Conservation (phyloP, 2,888 invertebrate species). For the Empis stercorea region DNA sequence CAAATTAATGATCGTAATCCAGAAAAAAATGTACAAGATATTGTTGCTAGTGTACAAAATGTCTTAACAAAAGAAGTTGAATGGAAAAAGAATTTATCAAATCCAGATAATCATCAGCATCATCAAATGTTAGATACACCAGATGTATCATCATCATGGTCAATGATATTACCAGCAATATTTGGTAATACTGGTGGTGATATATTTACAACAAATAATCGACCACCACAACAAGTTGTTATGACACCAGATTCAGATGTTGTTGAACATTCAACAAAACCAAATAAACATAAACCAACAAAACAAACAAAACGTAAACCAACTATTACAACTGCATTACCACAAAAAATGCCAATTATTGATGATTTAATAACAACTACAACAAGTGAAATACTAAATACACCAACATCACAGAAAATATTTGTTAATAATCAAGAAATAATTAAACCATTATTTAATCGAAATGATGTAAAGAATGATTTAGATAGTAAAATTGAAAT, state of each 20-base stretch:
- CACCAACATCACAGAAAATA: slow-evolving; percentile 22
- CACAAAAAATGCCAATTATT: slow-evolving; percentile 22
- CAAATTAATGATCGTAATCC: slow-evolving; percentile 38
- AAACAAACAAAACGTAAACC: slow-evolving; percentile 28
- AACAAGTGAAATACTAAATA: slow-evolving; percentile 2
- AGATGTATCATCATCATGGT: slow-evolving; percentile 66
- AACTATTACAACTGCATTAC: slow-evolving; percentile 16
- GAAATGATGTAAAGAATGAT: neutral
- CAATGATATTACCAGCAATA: slow-evolving; percentile 66
- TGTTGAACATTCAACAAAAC: slow-evolving; percentile 25
- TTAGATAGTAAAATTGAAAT: neutral
- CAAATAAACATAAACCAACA: slow-evolving; percentile 15
- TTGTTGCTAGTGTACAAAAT: slow-evolving; percentile 70
- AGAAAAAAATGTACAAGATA: slow-evolving; percentile 60
- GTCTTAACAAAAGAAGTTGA: slow-evolving; percentile 64
- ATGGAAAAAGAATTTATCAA: slow-evolving; percentile 41
- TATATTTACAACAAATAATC: slow-evolving; percentile 42
- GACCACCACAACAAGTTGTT: slow-evolving; percentile 26
- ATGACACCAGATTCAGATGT: slow-evolving; percentile 37
- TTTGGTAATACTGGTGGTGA: slow-evolving; percentile 58
- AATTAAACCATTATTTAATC: slow-evolving; percentile 17
- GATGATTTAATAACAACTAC: slow-evolving; percentile 13
- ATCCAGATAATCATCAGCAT: slow-evolving; percentile 20
- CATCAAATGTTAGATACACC: slow-evolving; percentile 52
- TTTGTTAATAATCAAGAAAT: slow-evolving; percentile 30